phyloP scores from a whole-genome alignment of 2,888 invertebrate genomes.

The Myopa tessellatipennis region DNA sequence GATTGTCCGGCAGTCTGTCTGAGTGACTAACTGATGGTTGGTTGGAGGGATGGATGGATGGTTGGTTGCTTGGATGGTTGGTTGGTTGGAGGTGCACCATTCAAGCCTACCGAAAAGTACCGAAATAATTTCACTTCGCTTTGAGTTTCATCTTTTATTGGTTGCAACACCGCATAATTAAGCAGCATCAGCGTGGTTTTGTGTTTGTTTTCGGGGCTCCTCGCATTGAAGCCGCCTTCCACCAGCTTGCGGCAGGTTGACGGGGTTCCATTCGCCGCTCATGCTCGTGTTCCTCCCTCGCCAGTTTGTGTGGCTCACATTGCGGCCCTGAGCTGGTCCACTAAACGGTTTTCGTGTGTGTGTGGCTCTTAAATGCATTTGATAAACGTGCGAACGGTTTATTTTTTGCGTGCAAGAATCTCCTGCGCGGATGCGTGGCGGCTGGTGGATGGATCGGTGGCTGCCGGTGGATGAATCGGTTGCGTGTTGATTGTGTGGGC shows the following conservation, averaged over 20 bases:
- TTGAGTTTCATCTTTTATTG: not conserved
- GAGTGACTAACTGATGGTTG: too few relatives aligned
- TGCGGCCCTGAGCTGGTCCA: not conserved
- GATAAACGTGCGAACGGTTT: conserved; percentile 34
- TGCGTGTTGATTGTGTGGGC: conserved; percentile 10
- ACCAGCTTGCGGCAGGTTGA: conserved; percentile 19
- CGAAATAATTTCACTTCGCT: conserved; percentile 12
- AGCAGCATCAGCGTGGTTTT: too few relatives aligned
- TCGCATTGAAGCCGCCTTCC: conserved; percentile 34
- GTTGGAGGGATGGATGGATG: too few relatives aligned
- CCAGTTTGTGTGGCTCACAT: not conserved
- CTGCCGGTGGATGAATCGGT: not conserved
- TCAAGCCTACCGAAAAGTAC: not conserved
- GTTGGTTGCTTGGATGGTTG: too few relatives aligned
- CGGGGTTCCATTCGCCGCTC: not conserved
- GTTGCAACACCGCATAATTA: not conserved
- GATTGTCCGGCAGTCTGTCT: not conserved
- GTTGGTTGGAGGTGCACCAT: too few relatives aligned
- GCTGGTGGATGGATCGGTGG: not conserved
- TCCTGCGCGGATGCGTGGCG: conserved; percentile 9
- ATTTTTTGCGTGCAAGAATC: conserved; percentile 31
- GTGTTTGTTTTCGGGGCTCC: not conserved
- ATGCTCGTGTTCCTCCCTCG: not conserved
- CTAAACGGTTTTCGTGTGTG: not conserved
- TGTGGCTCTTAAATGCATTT: conserved; percentile 8